These are phyloP conservation scores for Carcina quercana DNA, from an alignment of 2,888 invertebrate species.

Conservation along the genomic window DNA sequence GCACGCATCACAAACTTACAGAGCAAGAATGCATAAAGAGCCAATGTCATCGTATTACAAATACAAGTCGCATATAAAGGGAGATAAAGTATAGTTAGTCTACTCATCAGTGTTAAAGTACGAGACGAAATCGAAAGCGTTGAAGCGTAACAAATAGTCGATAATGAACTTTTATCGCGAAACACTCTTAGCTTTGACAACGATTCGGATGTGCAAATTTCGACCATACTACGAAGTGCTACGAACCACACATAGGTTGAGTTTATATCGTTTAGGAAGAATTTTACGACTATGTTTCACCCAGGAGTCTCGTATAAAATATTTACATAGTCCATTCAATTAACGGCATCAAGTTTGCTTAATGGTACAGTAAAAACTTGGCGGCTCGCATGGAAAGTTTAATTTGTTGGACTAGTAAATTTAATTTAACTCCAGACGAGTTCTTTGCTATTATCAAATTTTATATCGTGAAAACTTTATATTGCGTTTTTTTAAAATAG, in stretches of 20 bases:
- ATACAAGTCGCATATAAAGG: too few relatives aligned
- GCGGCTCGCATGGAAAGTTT: background rate
- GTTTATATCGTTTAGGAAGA: constrained; percentile 1
- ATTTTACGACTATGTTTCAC: constrained; percentile 5
- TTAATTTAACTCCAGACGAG: too few relatives aligned
- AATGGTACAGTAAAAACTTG: constrained; percentile 8
- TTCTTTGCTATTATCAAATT: too few relatives aligned
- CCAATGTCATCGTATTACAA: background rate
- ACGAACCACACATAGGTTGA: background rate
- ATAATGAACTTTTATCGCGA: too few relatives aligned
- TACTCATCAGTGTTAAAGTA: background rate
- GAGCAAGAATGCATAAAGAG: background rate
- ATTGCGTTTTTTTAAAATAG: too few relatives aligned
- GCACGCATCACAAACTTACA: too few relatives aligned
- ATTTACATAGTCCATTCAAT: constrained; percentile 15
- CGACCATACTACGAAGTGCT: constrained; percentile 1
- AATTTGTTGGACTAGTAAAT: background rate
- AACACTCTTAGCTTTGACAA: too few relatives aligned
- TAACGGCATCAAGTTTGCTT: constrained; percentile 6
- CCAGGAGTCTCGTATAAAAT: constrained; percentile 4
- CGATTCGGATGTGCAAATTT: too few relatives aligned
- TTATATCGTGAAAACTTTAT: too few relatives aligned
- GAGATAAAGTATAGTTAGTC: too few relatives aligned
- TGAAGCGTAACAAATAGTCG: background rate
- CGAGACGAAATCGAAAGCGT: background rate